phyloP scores from a whole-genome alignment of 2,888 invertebrate genomes.

The Rotaria magnacalcarata region DNA sequence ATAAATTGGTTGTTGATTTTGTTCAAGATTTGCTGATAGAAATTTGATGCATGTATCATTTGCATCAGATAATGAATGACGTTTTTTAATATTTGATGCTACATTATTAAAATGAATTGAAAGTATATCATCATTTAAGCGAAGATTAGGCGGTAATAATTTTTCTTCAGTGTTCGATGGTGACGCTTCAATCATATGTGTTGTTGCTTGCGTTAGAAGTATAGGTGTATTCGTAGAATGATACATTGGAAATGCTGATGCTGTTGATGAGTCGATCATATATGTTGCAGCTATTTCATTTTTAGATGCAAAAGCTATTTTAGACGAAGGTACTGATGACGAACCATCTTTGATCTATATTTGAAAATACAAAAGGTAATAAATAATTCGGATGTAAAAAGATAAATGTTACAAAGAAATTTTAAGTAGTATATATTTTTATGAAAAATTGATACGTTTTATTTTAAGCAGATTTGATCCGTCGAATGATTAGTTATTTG shows the following conservation, averaged over 20 bases:
- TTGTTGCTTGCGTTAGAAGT: background rate
- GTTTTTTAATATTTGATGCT: slow-evolving; percentile 42
- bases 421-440: too few species aligned
- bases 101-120: slow-evolving; percentile 36
- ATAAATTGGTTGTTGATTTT: background rate
- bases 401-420: too few species aligned
- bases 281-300: slow-evolving; percentile 43
- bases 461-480: too few species aligned
- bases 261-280: background rate
- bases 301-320: slow-evolving; percentile 41
- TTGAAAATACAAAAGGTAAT: background rate
- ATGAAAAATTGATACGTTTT: too few species aligned
- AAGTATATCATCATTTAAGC: slow-evolving; percentile 40
- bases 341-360: background rate
- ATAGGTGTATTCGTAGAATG: too few species aligned
- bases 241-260: background rate
- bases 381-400: background rate
- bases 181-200: slow-evolving; percentile 17
- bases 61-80: slow-evolving; percentile 45
- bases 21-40: background rate
- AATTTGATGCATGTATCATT: background rate
- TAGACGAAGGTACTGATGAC: background rate
- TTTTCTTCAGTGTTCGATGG: background rate
- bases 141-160: slow-evolving; percentile 9
- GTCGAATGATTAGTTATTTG: too few species aligned